Conservation (phyloP, 1,140 invertebrate genomes). For the Aleiodes sp. region DNA sequence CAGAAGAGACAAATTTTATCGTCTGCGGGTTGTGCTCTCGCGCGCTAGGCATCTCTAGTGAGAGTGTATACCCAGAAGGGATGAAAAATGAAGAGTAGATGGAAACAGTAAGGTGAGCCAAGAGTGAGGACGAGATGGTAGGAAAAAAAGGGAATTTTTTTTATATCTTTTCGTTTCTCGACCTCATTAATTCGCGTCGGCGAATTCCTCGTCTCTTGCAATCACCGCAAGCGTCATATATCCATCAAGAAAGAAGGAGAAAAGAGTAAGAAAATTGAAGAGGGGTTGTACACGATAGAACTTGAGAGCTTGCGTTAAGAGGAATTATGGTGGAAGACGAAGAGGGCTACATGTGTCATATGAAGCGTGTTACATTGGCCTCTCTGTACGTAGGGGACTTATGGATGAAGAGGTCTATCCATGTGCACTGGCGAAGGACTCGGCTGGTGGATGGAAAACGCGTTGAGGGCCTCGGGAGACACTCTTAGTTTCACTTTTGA, state of each 20-base stretch:
- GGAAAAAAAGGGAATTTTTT: neutral
- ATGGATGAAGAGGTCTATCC: conserved; percentile 4
- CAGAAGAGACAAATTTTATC: no score
- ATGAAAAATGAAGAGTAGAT: no score
- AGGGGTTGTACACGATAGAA: neutral
- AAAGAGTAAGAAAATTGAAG: neutral
- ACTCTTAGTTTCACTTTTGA: conserved; percentile 10
- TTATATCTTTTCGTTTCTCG: neutral
- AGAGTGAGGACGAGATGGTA: no score
- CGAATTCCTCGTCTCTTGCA: no score
- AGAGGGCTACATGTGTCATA: neutral
- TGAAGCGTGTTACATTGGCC: neutral
- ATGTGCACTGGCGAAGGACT: neutral
- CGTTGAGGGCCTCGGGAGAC: neutral
- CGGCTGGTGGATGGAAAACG: neutral
- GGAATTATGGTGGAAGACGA: neutral
- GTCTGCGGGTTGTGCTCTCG: no score
- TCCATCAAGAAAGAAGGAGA: neutral
- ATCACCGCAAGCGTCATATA: no score
- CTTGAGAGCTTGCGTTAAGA: neutral
- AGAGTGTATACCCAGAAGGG: no score
- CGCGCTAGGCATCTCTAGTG: no score
- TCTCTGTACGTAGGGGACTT: neutral
- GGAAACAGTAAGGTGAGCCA: no score
- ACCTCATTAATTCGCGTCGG: conserved; percentile 27